Evolutionary conservation across 2,888 invertebrate species (phyloP).

Genomic region (Morpho helenor): DNA sequence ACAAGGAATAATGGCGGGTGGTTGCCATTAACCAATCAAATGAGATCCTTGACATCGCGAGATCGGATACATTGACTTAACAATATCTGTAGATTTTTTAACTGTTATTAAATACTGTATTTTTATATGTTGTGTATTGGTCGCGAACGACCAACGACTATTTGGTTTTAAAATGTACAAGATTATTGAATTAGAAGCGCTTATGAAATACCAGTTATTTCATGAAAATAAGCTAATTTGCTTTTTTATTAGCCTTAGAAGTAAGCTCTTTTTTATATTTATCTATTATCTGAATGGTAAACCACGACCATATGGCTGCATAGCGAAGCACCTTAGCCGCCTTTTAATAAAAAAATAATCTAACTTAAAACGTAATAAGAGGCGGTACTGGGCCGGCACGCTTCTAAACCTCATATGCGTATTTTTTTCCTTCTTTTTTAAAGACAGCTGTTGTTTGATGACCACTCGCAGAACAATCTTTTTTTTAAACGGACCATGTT

Average conservation of each 20-base stretch:
- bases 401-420: slow-evolving; percentile 52
- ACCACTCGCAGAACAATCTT: slow-evolving; percentile 66
- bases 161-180: too few relatives aligned
- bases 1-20: too few relatives aligned
- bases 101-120: neutral
- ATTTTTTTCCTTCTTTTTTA: slow-evolving; percentile 48
- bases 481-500: slow-evolving; percentile 42
- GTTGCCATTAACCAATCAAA: too few relatives aligned
- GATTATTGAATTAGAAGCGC: too few relatives aligned
- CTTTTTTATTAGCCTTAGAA: too few relatives aligned
- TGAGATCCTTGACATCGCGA: too few relatives aligned
- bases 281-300: slow-evolving; percentile 20
- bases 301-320: slow-evolving; percentile 43
- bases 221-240: too few relatives aligned
- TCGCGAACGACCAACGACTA: too few relatives aligned
- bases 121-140: too few relatives aligned
- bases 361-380: slow-evolving; percentile 43
- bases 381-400: slow-evolving; percentile 68
- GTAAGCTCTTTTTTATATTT: neutral
- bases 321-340: slow-evolving; percentile 40
- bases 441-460: slow-evolving; percentile 71
- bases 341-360: slow-evolving; percentile 51
- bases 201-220: too few relatives aligned
- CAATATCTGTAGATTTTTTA: neutral
- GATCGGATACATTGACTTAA: neutral